Percentiles rank a stretch among this genome's conserved stretches.
Evolutionary conservation across 2,797 vertebrate species (phyloP).

Genomic region (Euphonia xanthogaster): DNA sequence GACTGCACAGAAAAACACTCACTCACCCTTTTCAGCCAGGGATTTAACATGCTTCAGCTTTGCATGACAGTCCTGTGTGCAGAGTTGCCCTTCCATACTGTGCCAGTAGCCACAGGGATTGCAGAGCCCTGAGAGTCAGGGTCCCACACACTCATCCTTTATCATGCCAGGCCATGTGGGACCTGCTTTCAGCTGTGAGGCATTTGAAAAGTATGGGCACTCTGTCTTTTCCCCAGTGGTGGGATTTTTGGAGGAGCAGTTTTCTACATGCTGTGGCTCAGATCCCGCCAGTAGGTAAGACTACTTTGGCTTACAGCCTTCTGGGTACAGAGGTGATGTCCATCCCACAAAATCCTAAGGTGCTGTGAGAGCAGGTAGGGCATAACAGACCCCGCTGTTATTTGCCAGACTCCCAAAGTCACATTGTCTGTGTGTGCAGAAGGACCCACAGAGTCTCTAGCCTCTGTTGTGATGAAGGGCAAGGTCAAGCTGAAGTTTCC

Average conservation of each 20-base stretch:
- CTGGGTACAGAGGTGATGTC: background rate
- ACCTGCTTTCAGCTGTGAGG: background rate
- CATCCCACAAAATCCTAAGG: background rate
- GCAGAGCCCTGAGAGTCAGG: background rate
- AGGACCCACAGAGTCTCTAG: fast-evolving
- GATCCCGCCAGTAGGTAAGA: background rate
- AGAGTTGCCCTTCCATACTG: background rate
- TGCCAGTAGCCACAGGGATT: background rate
- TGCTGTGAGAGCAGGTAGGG: background rate
- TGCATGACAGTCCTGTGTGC: fast-evolving
- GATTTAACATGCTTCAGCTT: background rate
- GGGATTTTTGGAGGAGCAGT: background rate
- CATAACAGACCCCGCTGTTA: fast-evolving
- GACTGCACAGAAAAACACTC: background rate
- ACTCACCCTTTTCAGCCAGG: background rate
- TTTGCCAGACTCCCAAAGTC: background rate
- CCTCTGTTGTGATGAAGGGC: background rate
- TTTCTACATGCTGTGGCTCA: background rate
- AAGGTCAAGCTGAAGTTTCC: background rate
- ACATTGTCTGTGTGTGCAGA: background rate
- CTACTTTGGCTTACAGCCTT: background rate
- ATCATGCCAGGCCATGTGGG: fast-evolving
- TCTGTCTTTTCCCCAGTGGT: background rate
- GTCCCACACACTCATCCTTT: background rate
- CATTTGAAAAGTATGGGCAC: background rate